Base-by-base conservation (phyloP, 2,797 vertebrate species). In the Taenioides sp. region DNA sequence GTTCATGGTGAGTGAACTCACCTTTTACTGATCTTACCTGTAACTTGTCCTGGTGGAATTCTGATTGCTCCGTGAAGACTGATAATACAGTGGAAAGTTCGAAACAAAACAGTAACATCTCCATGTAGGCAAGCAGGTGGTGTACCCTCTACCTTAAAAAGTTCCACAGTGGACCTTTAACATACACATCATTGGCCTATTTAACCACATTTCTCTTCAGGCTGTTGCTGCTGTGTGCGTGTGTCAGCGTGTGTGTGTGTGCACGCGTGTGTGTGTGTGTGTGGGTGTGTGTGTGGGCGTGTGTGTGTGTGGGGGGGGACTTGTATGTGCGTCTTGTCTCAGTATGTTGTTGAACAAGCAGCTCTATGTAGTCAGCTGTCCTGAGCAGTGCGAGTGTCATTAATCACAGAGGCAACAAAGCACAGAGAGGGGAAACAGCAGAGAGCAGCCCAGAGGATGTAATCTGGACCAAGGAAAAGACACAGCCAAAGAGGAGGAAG, bases 341-440 rank as follows among this genome's bases (percentile, higher is more conserved):
- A 80, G 80, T 85, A 80, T 86, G 85, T 87, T 91, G 91, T 92
- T 89, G 74, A 86, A 91, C 90, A 92, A 80, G 81, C 81, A 80
- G 84, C 84, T 85, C 81, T 75, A 84, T 89, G 88, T 85, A 90
- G 89, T 89, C 88, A 88, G 87, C 89, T 91, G 91, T 91, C 90
- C 84, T 37, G 83, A 72, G 86, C 74, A 73, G 81, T 84, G 81
- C 80, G 61, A 63, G 61, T 87, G 84, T 89, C 89, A 92, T 92
- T 89, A 92, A 92, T 92, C 90, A 91, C 87, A 79, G 79, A 78
- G 64, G 80, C 82, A 91, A 91, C 86, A 74, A 81, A 16, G 85
- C 70, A 57, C 71, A 82, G 84, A 80, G 71, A 75, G 62, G 12
- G 59, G 70, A 62, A 40, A 40, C 66, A 66, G 73, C 20, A 70